Evolutionary conservation across 2,113 vertebrate species (phyloP), one percentile per base, ranked within the genome.

Genomic region (Ascaphus truei): DNA sequence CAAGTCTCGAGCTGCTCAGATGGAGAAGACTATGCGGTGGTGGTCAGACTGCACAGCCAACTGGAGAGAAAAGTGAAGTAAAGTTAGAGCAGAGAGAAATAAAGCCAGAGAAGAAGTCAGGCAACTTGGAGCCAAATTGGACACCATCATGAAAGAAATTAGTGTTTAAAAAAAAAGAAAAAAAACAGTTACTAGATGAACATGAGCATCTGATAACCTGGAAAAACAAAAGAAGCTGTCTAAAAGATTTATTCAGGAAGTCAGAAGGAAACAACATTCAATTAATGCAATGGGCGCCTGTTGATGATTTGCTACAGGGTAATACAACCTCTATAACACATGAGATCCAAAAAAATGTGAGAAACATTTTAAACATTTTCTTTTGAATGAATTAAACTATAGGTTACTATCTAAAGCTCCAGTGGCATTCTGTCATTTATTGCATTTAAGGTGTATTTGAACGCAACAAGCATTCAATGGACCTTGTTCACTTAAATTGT

Each of bases 21-120:
- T 91, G 89, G 89, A 91, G 55, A 90, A 90, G 72, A 90, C 88
- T 15, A 89, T 89, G 89, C 78, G 76, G 1, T 91, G 88, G 89
- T 89, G 87, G 88, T 89, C 87, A 1, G 86, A 88, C 1, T 89
- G 89, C 61, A 90, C 88, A 0, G 89, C 86, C 56, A 85, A 80
- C 20, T 90, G 86, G 89, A 78, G 85, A 6, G 85, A 89, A 52
- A 90, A 89, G 23, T 89, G 89, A 87, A 85, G 84, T 13, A 85
- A 88, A 64, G 84, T 87, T 1, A 81, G 87, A 63, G 76, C 62
- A 0, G 87, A 91, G 77, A 84, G 85, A 53, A 88, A 90, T 66
- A 82, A 80, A 9, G 86, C 88, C 22, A 68, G 0, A 13, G 87
- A 91, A 6, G 89, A 91, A 65, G 80, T 74, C 9, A 75, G 74